A percentile compares a stretch with the other conserved stretches of the same genome.
Evolutionary conservation across 2,888 invertebrate genomes (phyloP).

Genomic region (Troilus luridus): DNA sequence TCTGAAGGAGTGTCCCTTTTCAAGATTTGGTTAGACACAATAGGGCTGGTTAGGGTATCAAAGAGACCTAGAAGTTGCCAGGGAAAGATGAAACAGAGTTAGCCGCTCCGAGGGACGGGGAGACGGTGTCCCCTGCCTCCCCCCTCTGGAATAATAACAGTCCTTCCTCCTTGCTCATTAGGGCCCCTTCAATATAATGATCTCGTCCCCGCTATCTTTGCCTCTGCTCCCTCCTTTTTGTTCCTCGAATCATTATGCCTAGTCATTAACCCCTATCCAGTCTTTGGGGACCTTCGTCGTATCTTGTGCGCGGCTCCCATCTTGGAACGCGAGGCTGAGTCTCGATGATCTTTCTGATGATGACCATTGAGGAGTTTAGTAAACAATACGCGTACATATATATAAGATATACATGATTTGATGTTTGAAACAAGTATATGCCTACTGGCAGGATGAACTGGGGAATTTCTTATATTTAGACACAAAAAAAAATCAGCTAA

Average conservation of each 20-base stretch:
- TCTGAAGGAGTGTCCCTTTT: constrained; percentile 29
- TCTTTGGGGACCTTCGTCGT: background rate
- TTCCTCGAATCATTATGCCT: constrained; percentile 10
- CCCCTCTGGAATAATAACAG: constrained; percentile 18
- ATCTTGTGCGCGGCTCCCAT: background rate
- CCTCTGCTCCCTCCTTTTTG: background rate
- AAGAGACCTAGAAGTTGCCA: constrained; percentile 16
- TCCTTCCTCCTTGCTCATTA: constrained; percentile 16
- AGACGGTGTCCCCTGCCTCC: too few species aligned
- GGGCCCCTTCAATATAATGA: constrained; percentile 40
- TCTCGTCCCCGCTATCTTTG: constrained; percentile 13
- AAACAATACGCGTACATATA: too few species aligned
- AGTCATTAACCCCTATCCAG: constrained; percentile 25
- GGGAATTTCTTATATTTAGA: too few species aligned
- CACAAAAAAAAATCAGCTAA: too few species aligned
- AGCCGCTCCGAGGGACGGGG: background rate
- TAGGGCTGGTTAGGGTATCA: constrained; percentile 46
- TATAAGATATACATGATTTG: too few species aligned
- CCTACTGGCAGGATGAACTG: too few species aligned
- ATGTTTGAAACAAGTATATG: too few species aligned
- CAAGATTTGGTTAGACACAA: constrained; percentile 44
- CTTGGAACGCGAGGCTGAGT: background rate
- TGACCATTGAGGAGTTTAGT: too few species aligned
- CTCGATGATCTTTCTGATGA: background rate
- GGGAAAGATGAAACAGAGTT: constrained; percentile 46